phyloP scores from a whole-genome alignment of 2,888 invertebrate genomes.

The Drosophila kanekoi region DNA sequence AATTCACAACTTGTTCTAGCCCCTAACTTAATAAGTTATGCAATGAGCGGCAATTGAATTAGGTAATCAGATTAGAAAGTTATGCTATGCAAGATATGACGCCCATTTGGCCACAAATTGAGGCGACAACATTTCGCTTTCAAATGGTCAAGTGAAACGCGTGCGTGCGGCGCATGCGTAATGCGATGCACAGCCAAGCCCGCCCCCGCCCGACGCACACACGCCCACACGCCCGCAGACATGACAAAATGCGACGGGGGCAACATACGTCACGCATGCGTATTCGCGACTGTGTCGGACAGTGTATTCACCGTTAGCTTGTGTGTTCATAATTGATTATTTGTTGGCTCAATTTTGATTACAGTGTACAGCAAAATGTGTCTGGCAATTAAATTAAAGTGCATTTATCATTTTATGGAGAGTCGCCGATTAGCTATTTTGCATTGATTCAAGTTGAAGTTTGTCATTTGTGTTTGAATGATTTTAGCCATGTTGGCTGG shows the following conservation, averaged over 20 bases:
- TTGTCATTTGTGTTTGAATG: slow-evolving; percentile 44
- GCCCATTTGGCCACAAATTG: slow-evolving; percentile 47
- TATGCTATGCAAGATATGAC: slow-evolving; percentile 50
- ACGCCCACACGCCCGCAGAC: slow-evolving; percentile 19
- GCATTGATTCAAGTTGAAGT: slow-evolving; percentile 69
- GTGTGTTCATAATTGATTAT: slow-evolving; percentile 48
- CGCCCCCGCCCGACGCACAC: slow-evolving; percentile 1
- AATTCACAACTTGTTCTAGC: slow-evolving; percentile 47
- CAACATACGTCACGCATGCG: slow-evolving; percentile 45
- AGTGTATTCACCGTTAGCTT: slow-evolving; percentile 33
- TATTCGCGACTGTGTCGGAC: slow-evolving; percentile 9
- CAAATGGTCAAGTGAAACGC: slow-evolving; percentile 77
- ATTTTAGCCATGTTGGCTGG: slow-evolving; percentile 33
- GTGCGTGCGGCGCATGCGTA: slow-evolving; percentile 63
- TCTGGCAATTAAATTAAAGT: slow-evolving; percentile 47
- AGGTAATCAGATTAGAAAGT: slow-evolving; percentile 74
- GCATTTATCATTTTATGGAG: slow-evolving; percentile 30
- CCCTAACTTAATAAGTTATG: slow-evolving; percentile 21
- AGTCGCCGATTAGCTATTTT: slow-evolving; percentile 29
- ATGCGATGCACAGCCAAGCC: slow-evolving; percentile 38
- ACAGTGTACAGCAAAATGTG: slow-evolving; percentile 39
- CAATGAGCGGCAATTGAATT: slow-evolving; percentile 40
- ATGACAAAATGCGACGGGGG: slow-evolving; percentile 48
- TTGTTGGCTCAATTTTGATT: slow-evolving; percentile 54
- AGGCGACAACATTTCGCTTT: slow-evolving; percentile 53